Evolutionary conservation across 1,140 invertebrate genomes (phyloP).

Genomic region (Formica selysi): DNA sequence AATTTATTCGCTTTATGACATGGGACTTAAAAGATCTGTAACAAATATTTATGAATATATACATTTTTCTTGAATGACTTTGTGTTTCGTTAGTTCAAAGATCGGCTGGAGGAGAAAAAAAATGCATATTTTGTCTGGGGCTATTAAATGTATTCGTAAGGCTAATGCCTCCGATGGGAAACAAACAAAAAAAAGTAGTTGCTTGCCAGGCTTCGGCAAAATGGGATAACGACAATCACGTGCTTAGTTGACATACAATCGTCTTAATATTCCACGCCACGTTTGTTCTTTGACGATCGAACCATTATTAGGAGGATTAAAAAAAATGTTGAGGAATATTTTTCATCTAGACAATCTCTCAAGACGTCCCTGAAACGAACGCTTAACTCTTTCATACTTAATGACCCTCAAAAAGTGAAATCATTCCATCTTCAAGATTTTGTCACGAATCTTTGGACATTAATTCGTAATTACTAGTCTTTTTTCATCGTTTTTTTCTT

Average conservation of each 20-base stretch:
- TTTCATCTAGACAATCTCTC: background rate
- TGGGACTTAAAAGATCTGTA: background rate
- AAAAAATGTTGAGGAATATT: slow-evolving; percentile 14
- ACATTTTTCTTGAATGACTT: slow-evolving; percentile 5
- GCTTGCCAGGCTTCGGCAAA: background rate
- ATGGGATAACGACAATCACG: background rate
- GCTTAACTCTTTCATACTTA: background rate
- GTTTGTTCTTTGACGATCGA: slow-evolving; percentile 14
- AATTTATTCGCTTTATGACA: background rate
- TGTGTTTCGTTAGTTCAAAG: background rate
- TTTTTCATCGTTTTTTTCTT: background rate
- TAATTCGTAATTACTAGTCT: background rate
- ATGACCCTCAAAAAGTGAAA: background rate
- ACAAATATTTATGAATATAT: slow-evolving; percentile 1
- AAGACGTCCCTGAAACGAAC: background rate
- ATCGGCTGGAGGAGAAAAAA: background rate
- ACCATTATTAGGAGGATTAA: background rate
- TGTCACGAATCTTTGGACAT: background rate
- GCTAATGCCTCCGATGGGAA: background rate
- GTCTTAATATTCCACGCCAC: background rate
- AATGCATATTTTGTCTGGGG: slow-evolving; percentile 21
- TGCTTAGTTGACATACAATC: background rate
- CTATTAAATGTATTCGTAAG: background rate
- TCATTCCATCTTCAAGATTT: background rate
- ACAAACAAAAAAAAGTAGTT: background rate